Evolutionary conservation across 2,797 vertebrate species (phyloP).

Genomic region (Oophaga sylvatica): DNA sequence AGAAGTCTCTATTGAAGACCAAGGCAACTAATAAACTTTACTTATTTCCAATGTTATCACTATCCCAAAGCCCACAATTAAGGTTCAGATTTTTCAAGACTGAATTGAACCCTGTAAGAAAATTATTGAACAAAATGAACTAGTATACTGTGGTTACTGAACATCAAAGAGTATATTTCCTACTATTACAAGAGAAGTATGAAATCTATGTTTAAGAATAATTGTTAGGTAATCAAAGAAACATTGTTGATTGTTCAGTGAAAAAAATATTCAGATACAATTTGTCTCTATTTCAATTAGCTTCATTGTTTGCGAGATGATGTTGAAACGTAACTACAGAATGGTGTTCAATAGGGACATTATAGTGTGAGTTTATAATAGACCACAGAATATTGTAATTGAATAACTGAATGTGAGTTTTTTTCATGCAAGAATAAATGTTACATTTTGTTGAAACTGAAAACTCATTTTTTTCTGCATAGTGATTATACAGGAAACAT

Average conservation of each 20-base stretch:
- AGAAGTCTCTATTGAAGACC: too few species aligned
- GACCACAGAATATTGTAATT: background rate
- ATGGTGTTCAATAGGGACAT: conserved; percentile 18
- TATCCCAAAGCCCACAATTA: too few species aligned
- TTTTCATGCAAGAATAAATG: background rate
- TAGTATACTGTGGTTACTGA: conserved; percentile 7
- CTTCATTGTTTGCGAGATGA: conserved; percentile 51
- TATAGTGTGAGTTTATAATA: background rate
- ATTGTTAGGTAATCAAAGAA: conserved; percentile 49
- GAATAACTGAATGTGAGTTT: background rate
- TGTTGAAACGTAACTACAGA: conserved; percentile 24
- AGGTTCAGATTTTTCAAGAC: background rate
- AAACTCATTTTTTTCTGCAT: background rate
- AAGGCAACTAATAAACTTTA: too few species aligned
- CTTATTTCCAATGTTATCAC: too few species aligned
- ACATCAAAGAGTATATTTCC: conserved; percentile 26
- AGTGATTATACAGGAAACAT: background rate
- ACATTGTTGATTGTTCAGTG: conserved; percentile 12
- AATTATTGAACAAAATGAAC: conserved; percentile 27
- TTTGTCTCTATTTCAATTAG: conserved; percentile 46
- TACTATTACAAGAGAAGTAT: conserved; percentile 21
- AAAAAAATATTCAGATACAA: conserved; percentile 41
- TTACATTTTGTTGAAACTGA: background rate
- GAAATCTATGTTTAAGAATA: conserved; percentile 42
- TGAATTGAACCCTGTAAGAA: background rate